Base-by-base conservation (phyloP, 2,888 invertebrate species). In the Caenorhabditis sp. region DNA sequence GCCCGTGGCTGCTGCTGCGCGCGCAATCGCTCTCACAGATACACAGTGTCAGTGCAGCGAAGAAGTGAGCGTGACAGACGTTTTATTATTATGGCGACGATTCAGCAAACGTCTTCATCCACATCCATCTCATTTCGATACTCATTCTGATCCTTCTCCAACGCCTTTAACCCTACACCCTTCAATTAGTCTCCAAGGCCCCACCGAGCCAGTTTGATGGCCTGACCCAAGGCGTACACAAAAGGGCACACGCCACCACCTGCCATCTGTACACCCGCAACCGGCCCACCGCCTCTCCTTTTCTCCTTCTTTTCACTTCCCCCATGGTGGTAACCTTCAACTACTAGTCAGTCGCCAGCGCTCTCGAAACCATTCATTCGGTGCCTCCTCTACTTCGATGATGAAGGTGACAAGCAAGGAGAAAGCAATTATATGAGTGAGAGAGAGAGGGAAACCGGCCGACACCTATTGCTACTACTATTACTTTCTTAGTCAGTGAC, bases 381-480 rank as follows among this genome's bases (percentile, higher is more conserved):
- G 24, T 20, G 4, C 11, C 24, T 52, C 32, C 35, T 32, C 52
- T 20, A 2, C n/a, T 46, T 35, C 22, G 26, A 46, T 22, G 35
- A 30, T 45, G 45, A 53, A 32, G 65, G 55, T 65, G 65, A 65
- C 65, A 65, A 65, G 65, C 65, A 65, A 65, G 65, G 65, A 65
- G 65, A 65, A 65, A 65, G 65, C 65, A 65, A 65, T 65, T 65
- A 65, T 55, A 46, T 27, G 43, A 59, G 27, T 30, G 27, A 17
- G 15, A 53, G 53, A 30, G 50, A 15, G 15, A 30, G 30, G 24
- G 55, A 65, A 65, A 65, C 65, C 65, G 65, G 65, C 55, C 65
- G 55, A 53, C 65, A 56, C 66, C 56, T 66, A 27, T 56, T 48
- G 46, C 39, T 13, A 37, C 26, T 27, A 39, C 37, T 46, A 46